These are phyloP conservation scores for Drosophila nr. perissopoda DNA, from an alignment of 2,888 invertebrate genomes.

Conservation along the genomic window DNA sequence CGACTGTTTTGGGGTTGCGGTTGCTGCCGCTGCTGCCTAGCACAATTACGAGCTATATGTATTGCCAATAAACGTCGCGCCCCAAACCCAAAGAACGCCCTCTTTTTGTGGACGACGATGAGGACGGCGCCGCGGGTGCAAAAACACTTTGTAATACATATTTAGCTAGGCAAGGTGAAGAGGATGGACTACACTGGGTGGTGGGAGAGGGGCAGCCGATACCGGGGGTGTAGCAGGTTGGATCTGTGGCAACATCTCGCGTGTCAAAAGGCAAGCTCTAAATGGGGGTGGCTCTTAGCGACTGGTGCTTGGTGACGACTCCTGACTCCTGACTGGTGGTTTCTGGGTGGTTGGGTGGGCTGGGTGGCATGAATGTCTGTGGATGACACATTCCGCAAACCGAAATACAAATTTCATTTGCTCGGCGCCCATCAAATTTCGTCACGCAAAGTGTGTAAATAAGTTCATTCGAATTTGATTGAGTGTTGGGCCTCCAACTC, in stretches of 20 bases:
- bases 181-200: slow-evolving; percentile 11
- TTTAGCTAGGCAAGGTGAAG: slow-evolving; percentile 52
- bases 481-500: slow-evolving; percentile 36
- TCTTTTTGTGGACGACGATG: slow-evolving; percentile 37
- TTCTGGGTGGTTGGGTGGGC: slow-evolving; percentile 23
- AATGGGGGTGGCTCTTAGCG: slow-evolving; percentile 40
- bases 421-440: slow-evolving; percentile 63
- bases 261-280: slow-evolving; percentile 56
- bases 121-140: slow-evolving; percentile 62
- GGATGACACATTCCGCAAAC: slow-evolving; percentile 85
- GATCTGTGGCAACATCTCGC: slow-evolving; percentile 57
- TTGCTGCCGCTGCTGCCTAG: slow-evolving; percentile 35
- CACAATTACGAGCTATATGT: slow-evolving; percentile 62
- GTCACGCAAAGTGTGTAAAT: slow-evolving; percentile 77
- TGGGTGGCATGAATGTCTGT: slow-evolving; percentile 79
- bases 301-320: slow-evolving; percentile 23
- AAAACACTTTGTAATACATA: slow-evolving; percentile 79
- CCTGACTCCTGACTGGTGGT: slow-evolving; percentile 31
- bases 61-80: slow-evolving; percentile 81
- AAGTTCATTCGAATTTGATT: slow-evolving; percentile 73
- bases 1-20: slow-evolving; percentile 42
- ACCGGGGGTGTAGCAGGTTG: not conserved
- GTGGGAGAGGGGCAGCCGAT: not conserved
- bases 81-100: slow-evolving; percentile 67
- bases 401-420: slow-evolving; percentile 84